Base-by-base conservation (phyloP, 2,888 invertebrate species). In the Polylopha cassiicola region DNA sequence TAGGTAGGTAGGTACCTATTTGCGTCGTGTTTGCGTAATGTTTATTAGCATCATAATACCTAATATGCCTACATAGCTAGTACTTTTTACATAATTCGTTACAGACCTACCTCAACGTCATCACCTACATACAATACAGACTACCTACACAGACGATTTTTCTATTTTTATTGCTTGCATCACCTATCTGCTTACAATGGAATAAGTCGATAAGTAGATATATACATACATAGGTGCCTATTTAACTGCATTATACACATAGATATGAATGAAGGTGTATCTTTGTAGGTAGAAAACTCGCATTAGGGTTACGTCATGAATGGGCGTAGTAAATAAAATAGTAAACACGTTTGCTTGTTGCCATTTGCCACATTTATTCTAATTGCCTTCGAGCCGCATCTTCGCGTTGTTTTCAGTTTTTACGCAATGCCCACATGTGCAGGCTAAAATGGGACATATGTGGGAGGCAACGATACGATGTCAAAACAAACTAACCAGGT, bases 381-480 rank as follows among this genome's bases (percentile, higher is more conserved):
- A 28, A 21, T 14, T 30, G 36, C 24, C 29, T 8, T 2, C n/a
- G n/a, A n/a, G n/a, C n/a, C 21, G 24, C 13, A 16, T 32, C 34
- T 15, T n/a, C 21, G 41, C 36, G 41, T 30, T 41, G 33, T 37
- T 29, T 37, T 15, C 22, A 21, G 33, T 37, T 29, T 37, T 15
- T 29, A 21, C 23, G 18, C 34, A 21, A 30, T n/a, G n/a, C 44
- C 49, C 65, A 78, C 73, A 74, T 74, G 76, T 71, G 71, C 50
- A 55, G 61, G 63, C 68, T 73, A 76, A 77, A 78, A 76, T 76
- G 53, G 78, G 67, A 72, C 73, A 74, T 66, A 62, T 73, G 82
- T 79, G 82, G 80, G 82, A 80, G 80, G 70, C 64, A 38, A 37
- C 29, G 41, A 34, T 36, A 31, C 43, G 10, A 38, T 37, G 41